Conservation (phyloP, 2,113 vertebrate species). For the Sylvilagus bachmani region DNA sequence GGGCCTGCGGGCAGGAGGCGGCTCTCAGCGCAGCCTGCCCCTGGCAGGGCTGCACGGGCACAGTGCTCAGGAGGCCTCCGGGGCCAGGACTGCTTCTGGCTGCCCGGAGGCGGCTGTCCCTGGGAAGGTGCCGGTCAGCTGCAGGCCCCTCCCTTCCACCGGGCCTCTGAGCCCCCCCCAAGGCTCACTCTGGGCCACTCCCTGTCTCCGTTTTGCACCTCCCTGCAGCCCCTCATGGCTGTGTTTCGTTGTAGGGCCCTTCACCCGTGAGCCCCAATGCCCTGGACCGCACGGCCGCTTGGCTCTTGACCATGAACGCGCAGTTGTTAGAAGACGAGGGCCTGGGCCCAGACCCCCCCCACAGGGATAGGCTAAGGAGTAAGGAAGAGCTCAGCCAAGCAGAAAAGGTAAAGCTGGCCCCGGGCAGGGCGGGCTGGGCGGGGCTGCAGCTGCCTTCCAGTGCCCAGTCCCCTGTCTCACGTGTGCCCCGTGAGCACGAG, state of each 20-base stretch:
- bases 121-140: not conserved
- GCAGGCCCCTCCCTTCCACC: not conserved
- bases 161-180: not conserved
- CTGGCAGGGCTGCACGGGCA: not conserved
- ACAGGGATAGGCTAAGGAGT: slow-evolving; percentile 95
- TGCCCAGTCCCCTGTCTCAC: not conserved
- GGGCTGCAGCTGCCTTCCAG: not conserved
- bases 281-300: slow-evolving; percentile 99
- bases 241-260: slow-evolving; percentile 97
- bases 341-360: slow-evolving; percentile 95
- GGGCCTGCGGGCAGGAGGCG: not conserved
- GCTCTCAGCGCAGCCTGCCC: not conserved
- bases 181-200: not conserved
- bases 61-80: not conserved
- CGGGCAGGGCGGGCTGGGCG: slow-evolving; percentile 22
- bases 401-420: slow-evolving; percentile 96
- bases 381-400: slow-evolving; percentile 98
- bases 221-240: slow-evolving; percentile 76
- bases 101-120: not conserved
- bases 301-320: slow-evolving; percentile 99
- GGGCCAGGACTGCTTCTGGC: not conserved
- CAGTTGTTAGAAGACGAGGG: slow-evolving; percentile 99
- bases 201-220: not conserved
- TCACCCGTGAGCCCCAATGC: slow-evolving; percentile 99
- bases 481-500: not conserved